phyloP scores from a whole-genome alignment of 2,888 invertebrate genomes.

The Andrena praecox region DNA sequence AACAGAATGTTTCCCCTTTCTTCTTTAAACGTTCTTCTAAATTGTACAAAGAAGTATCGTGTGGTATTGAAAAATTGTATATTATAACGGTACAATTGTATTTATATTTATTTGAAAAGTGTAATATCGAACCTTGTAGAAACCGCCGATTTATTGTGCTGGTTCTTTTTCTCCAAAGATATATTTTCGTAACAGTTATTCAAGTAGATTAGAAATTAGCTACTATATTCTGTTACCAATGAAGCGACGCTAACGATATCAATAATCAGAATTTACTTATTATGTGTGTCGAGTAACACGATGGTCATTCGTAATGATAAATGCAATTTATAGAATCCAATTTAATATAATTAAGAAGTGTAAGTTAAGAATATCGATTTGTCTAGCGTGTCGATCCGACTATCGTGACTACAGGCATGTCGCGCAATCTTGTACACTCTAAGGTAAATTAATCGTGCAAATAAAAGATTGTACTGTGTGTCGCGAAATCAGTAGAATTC shows the following conservation, averaged over 20 bases:
- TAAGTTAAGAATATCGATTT: slow-evolving; percentile 12
- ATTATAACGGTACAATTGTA: slow-evolving; percentile 37
- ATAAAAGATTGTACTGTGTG: slow-evolving; percentile 11
- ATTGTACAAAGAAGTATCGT: slow-evolving; percentile 4
- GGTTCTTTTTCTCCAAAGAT: slow-evolving; percentile 11
- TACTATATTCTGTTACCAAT: too few relatives aligned
- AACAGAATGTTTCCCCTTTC: slow-evolving; percentile 4
- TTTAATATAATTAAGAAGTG: slow-evolving; percentile 24
- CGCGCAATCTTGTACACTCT: slow-evolving; percentile 25
- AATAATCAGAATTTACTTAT: slow-evolving; percentile 9
- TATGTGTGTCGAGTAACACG: not conserved
- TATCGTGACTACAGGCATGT: slow-evolving; percentile 26
- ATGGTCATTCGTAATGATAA: slow-evolving; percentile 7
- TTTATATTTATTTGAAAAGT: slow-evolving; percentile 47
- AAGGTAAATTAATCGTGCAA: slow-evolving; percentile 25
- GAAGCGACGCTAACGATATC: not conserved
- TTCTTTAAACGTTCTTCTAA: slow-evolving; percentile 6
- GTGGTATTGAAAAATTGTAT: slow-evolving; percentile 17
- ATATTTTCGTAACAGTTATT: slow-evolving; percentile 17
- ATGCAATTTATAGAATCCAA: slow-evolving; percentile 8
- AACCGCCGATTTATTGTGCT: slow-evolving; percentile 44
- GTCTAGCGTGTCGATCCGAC: slow-evolving; percentile 6
- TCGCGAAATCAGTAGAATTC: slow-evolving; percentile 22
- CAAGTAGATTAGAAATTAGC: slow-evolving; percentile 9
- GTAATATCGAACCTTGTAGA: slow-evolving; percentile 34